Evolutionary conservation across 2,888 invertebrate genomes (phyloP).

Genomic region (Fragum fragum): DNA sequence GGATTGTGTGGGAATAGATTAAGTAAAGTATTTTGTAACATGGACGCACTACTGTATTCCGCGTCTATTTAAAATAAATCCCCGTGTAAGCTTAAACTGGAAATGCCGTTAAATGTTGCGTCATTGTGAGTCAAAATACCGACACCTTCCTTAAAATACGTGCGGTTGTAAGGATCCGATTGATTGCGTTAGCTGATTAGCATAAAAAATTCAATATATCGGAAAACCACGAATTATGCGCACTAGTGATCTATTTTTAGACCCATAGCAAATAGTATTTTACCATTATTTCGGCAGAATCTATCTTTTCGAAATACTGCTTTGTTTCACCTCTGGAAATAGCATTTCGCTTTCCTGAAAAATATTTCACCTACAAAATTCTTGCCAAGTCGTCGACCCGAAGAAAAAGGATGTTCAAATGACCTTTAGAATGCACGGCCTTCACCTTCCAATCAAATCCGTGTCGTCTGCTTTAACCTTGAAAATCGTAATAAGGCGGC

Average conservation of each 20-base stretch:
- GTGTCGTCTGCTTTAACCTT: constrained; percentile 29
- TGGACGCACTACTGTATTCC: too few species aligned
- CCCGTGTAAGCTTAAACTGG: too few species aligned
- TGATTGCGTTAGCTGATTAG: neutral
- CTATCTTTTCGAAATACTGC: neutral
- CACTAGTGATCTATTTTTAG: constrained; percentile 3
- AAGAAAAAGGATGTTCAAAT: neutral
- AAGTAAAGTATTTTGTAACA: too few species aligned
- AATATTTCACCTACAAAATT: neutral
- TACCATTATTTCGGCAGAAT: neutral
- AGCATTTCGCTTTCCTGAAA: neutral
- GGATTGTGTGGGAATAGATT: too few species aligned
- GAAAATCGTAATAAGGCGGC: neutral
- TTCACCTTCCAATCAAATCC: constrained; percentile 12
- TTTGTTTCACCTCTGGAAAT: constrained; percentile 2
- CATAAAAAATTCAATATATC: constrained; percentile 16
- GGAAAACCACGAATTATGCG: constrained; percentile 8
- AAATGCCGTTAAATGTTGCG: neutral
- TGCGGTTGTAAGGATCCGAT: neutral
- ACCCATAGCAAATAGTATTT: neutral
- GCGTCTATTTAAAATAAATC: too few species aligned
- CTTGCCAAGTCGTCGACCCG: neutral
- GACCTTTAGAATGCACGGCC: constrained; percentile 1
- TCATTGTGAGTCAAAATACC: neutral
- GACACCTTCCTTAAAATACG: neutral